Evolutionary conservation across 2,888 invertebrate species (phyloP), one percentile per base, ranked within the genome.

Genomic region (Timema podura): DNA sequence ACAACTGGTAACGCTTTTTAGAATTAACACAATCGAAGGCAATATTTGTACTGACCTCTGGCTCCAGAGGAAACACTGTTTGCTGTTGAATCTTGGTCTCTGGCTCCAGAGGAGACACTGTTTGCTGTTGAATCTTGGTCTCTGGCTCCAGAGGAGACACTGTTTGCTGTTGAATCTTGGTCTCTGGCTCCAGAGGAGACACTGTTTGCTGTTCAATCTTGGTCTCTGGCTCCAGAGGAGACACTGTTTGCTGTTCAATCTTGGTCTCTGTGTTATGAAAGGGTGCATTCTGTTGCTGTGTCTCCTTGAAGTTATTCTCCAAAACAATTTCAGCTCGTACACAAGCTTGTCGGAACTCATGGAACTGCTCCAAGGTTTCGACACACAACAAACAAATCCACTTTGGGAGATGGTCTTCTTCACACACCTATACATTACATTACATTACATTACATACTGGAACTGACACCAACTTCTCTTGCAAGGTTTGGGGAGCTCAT

Each of bases 351-450:
- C 71, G 67, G 48, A 73, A 73, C 30, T 48, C 61, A 48, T 69
- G 49, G 48, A 68, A 73, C 13, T 69, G 67, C 44, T 73, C 73
- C 54, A 73, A 48, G 48, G 69, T 71, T 8, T 67, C 49, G n/a
- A 67, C 67, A 64, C 73, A 73, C 11, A 46, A 67, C 47, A 57
- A 47, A 64, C 73, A 73, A 15, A 73, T 65, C 51, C 64, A 66
- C 59, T 71, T 70, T 11, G 73, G 73, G 49, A 73, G 67, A n/a
- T 46, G 47, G 65, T 73, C 73, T 15, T 69, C 71, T 54, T 68
- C 69, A 57, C 64, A 61, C 16, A 73, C 45, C 73, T 73, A 57
- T 30, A 68, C 54, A 66, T 49, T 13, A 59, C 30, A 65, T 48
- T 65, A 71, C 47, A 44, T n/a, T n/a, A n/a, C n/a, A 65, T 46